A percentile compares a stretch with the other conserved stretches of the same genome.
phyloP scores from a whole-genome alignment of 2,113 vertebrate genomes.

The Aptenodytes patagonicus region DNA sequence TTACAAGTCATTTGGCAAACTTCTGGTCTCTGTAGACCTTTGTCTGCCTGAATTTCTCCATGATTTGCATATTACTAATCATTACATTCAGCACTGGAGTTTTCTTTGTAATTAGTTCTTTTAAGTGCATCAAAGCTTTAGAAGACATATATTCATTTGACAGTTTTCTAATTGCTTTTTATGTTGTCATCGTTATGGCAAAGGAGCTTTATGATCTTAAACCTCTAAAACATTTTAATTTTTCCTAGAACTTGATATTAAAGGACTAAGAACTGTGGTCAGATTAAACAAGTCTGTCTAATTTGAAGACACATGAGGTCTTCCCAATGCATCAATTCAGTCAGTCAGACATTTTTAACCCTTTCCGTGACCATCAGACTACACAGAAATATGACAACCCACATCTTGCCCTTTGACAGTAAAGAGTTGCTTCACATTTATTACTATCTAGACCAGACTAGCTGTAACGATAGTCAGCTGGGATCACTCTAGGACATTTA shows the following conservation, averaged over 20 bases:
- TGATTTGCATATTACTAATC: conserved; percentile 44
- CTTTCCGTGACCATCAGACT: background rate
- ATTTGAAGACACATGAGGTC: background rate
- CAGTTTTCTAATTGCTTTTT: conserved; percentile 64
- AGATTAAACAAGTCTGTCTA: background rate
- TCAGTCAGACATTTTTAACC: background rate
- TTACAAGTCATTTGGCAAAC: conserved; percentile 16
- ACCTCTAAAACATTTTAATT: conserved; percentile 29
- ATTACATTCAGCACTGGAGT: background rate
- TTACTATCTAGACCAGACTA: background rate
- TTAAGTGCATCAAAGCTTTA: conserved; percentile 47
- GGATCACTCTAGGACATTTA: background rate
- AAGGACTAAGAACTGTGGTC: background rate
- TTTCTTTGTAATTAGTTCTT: conserved; percentile 55
- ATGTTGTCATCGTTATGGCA: conserved; percentile 45
- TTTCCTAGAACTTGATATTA: background rate
- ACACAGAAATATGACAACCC: background rate
- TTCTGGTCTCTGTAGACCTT: background rate
- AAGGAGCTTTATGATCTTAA: conserved; percentile 58
- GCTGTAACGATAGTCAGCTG: background rate
- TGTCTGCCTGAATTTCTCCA: background rate
- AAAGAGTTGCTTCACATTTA: background rate
- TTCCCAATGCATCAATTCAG: background rate
- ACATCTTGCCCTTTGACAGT: background rate
- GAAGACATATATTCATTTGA: conserved; percentile 47